A percentile compares a stretch with the other conserved stretches of the same genome.
Evolutionary conservation across 1,140 invertebrate genomes (phyloP).

Genomic region (Drosophila sechellia): DNA sequence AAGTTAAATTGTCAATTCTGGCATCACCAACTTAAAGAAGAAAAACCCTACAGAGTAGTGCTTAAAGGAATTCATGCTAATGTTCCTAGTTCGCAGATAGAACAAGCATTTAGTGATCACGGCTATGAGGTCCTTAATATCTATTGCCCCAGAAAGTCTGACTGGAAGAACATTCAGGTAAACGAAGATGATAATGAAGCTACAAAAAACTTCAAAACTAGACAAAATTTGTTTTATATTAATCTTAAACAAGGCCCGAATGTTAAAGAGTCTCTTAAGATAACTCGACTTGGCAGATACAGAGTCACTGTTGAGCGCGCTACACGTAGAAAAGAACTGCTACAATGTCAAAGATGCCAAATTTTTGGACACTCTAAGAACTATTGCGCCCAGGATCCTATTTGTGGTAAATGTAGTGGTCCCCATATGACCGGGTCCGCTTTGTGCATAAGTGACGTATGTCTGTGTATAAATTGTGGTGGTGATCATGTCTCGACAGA

Average conservation of each 20-base stretch:
- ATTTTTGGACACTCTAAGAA: too few relatives aligned
- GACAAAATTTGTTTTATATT: not conserved
- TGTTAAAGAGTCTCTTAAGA: not conserved
- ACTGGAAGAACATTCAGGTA: conserved; percentile 11
- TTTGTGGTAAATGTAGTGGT: too few relatives aligned
- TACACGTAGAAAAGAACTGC: too few relatives aligned
- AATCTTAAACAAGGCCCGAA: not conserved
- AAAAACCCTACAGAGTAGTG: conserved; percentile 19
- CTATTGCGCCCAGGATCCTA: too few relatives aligned
- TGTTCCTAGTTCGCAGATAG: conserved; percentile 10
- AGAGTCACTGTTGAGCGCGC: too few relatives aligned
- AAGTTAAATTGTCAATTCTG: conserved; percentile 17
- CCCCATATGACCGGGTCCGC: too few relatives aligned
- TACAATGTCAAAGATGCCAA: too few relatives aligned
- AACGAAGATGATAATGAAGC: conserved; percentile 6
- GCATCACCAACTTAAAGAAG: conserved; percentile 28
- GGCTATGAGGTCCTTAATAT: conserved; percentile 18
- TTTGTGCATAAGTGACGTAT: too few relatives aligned
- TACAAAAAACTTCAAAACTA: not conserved
- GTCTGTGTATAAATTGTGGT: too few relatives aligned
- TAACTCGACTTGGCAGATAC: too few relatives aligned
- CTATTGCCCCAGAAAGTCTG: conserved; percentile 21
- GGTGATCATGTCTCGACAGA: too few relatives aligned
- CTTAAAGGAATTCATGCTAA: conserved; percentile 16
- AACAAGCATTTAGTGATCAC: not conserved